Evolutionary conservation across 2,888 invertebrate species (phyloP), one percentile per base, ranked within the genome.

Genomic region (Zaprionus bogoriensis): DNA sequence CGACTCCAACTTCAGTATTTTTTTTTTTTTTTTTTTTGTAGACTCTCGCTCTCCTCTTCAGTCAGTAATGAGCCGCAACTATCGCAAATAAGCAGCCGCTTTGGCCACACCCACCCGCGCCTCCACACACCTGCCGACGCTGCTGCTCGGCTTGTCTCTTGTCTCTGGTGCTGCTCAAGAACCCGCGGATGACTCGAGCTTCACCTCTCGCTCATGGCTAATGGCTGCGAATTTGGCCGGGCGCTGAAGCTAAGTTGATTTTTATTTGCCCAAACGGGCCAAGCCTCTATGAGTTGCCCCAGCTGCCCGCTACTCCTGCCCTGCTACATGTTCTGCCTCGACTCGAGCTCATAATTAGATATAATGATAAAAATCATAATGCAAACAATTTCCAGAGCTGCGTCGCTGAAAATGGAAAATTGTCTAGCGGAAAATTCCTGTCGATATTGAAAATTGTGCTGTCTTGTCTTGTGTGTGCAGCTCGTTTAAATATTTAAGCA

Each of bases 261-360:
- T 71, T 53, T 72, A 58, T 68, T 73, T 74, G 62, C 65, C 53
- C 70, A 70, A 59, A 57, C 47, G 51, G 76, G 79, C 83, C 79
- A 79, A 79, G 83, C 79, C 84, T 62, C 60, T 72, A 66, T 17
- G 17, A 20, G n/a, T 6, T 5, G 10, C 23, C 25, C 5, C 1
- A 23, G n/a, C 10, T 7, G 12, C 14, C n/a, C 14, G 3, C 30
- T 20, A 6, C 23, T n/a, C 17, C 27, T 30, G 19, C 6, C 4
- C 22, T 5, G 22, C 7, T 36, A 71, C 57, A 62, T 52, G 61
- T 72, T 67, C 72, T 64, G 20, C 48, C 65, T 57, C 46, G 46
- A 55, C 67, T n/a, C n/a, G n/a, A n/a, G n/a, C n/a, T 70, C 72
- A 75, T 86, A 81, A 86, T 86, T 81, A 81, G 87, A 84, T 81